Conservation (phyloP, 2,797 vertebrate species). For the Buceros bicornis region DNA sequence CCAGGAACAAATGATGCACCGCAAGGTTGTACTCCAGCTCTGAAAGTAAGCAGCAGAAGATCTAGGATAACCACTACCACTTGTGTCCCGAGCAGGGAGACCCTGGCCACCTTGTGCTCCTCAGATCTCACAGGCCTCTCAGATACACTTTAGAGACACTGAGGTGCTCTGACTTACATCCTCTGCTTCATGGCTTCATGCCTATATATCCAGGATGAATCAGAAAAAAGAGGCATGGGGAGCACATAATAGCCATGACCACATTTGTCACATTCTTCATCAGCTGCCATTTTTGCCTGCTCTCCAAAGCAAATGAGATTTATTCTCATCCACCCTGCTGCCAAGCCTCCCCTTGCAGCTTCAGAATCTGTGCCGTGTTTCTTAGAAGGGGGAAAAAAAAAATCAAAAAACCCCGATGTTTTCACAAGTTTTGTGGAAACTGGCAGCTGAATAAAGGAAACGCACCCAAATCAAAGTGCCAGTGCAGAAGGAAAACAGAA, state of each 20-base stretch:
- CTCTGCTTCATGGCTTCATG: not conserved
- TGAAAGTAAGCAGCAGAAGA: not conserved
- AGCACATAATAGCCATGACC: not conserved
- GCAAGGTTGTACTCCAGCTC: not conserved
- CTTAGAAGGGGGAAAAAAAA: not conserved
- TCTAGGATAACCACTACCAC: not conserved
- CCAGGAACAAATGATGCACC: not conserved
- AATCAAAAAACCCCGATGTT: not conserved
- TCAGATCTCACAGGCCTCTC: not conserved
- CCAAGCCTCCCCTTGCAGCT: not conserved
- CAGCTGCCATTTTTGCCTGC: not conserved
- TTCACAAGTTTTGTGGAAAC: constrained; percentile 3
- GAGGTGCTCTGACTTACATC: not conserved
- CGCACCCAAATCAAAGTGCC: not conserved
- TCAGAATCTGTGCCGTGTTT: not conserved
- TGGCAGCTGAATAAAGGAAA: constrained; percentile 31
- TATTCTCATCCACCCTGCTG: not conserved
- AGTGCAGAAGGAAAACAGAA: constrained; percentile 9
- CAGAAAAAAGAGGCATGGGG: not conserved
- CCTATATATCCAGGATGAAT: not conserved
- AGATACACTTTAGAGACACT: not conserved
- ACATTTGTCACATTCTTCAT: not conserved
- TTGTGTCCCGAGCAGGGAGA: not conserved
- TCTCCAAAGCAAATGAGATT: not conserved
- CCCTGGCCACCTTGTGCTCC: not conserved